Evolutionary conservation across 2,797 vertebrate species (phyloP).

Genomic region (Phoebastria nigripes): DNA sequence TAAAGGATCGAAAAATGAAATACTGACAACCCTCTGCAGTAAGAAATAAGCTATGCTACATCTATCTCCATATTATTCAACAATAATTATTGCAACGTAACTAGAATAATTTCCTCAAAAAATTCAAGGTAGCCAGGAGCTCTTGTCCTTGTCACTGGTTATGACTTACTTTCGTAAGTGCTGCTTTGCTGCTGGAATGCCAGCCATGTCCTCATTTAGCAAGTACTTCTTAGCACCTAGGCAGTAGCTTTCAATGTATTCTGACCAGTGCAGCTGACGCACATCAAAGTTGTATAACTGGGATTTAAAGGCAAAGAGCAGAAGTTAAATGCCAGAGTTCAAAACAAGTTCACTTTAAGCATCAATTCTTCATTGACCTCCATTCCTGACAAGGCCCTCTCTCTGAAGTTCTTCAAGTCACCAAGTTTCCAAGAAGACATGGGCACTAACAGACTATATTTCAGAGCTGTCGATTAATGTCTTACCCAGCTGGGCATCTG

Average conservation of each 20-base stretch:
- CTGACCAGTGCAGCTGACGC: conserved; percentile 92
- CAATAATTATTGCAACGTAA: not conserved
- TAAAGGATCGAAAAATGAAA: not conserved
- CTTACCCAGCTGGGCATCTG: not conserved
- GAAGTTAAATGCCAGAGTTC: not conserved
- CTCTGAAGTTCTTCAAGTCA: not conserved
- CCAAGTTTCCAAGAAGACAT: not conserved
- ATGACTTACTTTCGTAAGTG: conserved; percentile 88
- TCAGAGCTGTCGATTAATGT: not conserved
- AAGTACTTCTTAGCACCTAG: conserved; percentile 94
- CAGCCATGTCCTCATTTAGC: conserved; percentile 94
- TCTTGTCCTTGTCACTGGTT: not conserved
- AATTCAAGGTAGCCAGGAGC: not conserved
- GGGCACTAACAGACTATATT: not conserved
- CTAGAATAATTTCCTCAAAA: not conserved
- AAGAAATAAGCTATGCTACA: not conserved
- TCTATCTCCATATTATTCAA: not conserved
- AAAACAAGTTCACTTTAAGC: not conserved
- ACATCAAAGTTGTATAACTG: conserved; percentile 96
- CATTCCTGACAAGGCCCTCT: not conserved
- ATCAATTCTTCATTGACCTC: not conserved
- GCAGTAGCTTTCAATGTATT: conserved; percentile 95
- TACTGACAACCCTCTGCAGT: not conserved
- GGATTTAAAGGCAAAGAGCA: conserved; percentile 21
- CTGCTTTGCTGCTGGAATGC: conserved; percentile 89